Conservation (phyloP, 1,140 invertebrate genomes). For the Reticulitermes speratus region DNA sequence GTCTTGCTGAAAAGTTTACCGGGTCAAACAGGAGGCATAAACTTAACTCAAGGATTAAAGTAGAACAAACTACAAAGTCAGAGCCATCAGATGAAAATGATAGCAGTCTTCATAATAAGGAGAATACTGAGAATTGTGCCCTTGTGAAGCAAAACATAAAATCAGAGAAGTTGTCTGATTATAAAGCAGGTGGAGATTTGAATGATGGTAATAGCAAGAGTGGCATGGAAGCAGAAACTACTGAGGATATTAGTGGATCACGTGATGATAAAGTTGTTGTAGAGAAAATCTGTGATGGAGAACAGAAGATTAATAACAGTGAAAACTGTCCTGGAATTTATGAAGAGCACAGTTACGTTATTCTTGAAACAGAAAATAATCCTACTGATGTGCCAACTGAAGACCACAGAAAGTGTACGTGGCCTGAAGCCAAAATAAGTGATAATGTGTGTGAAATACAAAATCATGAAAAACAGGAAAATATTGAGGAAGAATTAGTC, state of each 20-base stretch:
- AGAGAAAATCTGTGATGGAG: slow-evolving; percentile 39
- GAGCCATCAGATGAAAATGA: slow-evolving; percentile 43
- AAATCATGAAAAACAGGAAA: slow-evolving; percentile 37
- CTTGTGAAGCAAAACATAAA: neutral
- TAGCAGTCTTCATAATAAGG: slow-evolving; percentile 8
- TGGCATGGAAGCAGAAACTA: neutral
- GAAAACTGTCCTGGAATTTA: slow-evolving; percentile 36
- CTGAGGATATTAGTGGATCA: neutral
- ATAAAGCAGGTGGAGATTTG: slow-evolving; percentile 36
- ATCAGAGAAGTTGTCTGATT: slow-evolving; percentile 36
- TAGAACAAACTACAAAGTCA: slow-evolving; percentile 45
- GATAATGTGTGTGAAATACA: neutral
- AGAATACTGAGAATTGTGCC: neutral
- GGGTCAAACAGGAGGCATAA: slow-evolving; percentile 29
- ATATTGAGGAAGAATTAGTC: slow-evolving; percentile 40
- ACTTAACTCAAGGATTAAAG: slow-evolving; percentile 35
- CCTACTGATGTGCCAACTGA: neutral
- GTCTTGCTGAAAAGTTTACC: slow-evolving; percentile 7
- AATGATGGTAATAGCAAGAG: neutral
- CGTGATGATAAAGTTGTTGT: neutral
- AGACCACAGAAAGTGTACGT: slow-evolving; percentile 33
- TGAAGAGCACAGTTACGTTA: slow-evolving; percentile 30
- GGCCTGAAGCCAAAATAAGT: slow-evolving; percentile 41
- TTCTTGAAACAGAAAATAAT: slow-evolving; percentile 19
- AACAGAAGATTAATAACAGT: slow-evolving; percentile 39